A percentile compares a stretch with the other conserved stretches of the same genome.
phyloP scores from a whole-genome alignment of 2,113 vertebrate genomes.

The Fukomys damarensis region DNA sequence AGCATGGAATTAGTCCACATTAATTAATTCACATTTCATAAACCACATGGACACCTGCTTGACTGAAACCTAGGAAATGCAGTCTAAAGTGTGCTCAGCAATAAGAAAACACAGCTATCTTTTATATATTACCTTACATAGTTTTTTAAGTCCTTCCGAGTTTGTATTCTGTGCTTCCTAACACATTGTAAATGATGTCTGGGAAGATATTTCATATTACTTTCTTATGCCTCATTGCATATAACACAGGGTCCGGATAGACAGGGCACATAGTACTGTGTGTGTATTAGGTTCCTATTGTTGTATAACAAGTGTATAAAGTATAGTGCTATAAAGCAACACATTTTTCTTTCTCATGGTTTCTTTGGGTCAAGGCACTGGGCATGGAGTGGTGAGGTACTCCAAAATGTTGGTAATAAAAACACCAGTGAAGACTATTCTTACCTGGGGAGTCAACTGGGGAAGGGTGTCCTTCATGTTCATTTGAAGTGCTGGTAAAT shows the following conservation, averaged over 20 bases:
- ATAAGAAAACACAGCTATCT: not conserved
- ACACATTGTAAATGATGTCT: not conserved
- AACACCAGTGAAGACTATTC: not conserved
- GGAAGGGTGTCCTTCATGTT: not conserved
- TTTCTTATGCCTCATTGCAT: not conserved
- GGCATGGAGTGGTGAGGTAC: not conserved
- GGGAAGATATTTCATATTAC: slow-evolving; percentile 9
- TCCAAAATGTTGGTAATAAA: not conserved
- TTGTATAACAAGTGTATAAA: not conserved
- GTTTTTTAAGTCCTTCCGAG: not conserved
- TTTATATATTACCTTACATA: not conserved
- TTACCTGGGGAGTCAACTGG: not conserved
- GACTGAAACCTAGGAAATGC: not conserved
- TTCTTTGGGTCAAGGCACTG: not conserved
- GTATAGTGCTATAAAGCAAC: not conserved
- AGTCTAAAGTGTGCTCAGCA: not conserved
- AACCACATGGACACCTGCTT: not conserved
- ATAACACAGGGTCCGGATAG: not conserved
- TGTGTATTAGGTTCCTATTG: not conserved
- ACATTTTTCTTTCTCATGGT: not conserved
- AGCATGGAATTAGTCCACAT: not conserved
- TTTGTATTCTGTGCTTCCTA: not conserved
- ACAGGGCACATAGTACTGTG: not conserved
- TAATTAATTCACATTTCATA: not conserved
- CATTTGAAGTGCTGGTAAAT: not conserved